Percentiles rank a stretch among this genome's conserved stretches.
These are phyloP conservation scores for Drosophila tropicalis DNA, from an alignment of 1,140 invertebrate species.

Conservation along the genomic window DNA sequence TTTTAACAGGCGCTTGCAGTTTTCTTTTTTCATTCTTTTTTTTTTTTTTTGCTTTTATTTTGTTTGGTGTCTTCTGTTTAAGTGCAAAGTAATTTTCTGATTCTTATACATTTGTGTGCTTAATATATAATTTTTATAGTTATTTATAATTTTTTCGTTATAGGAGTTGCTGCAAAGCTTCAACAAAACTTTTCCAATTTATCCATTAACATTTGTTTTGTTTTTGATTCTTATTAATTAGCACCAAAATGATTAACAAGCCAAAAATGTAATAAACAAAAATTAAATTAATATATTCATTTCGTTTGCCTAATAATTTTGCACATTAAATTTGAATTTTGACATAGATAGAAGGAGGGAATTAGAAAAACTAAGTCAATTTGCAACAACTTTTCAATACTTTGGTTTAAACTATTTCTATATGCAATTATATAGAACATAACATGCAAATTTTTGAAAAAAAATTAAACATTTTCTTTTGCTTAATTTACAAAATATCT, in stretches of 20 bases:
- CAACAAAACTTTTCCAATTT: conserved; percentile 53
- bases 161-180: conserved; percentile 66
- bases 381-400: conserved; percentile 75
- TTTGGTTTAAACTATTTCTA: conserved; percentile 58
- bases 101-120: conserved; percentile 40
- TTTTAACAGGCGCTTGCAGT: conserved; percentile 53
- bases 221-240: conserved; percentile 62
- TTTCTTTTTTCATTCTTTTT: neutral
- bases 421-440: conserved; percentile 21
- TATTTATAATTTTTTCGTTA: conserved; percentile 35
- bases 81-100: conserved; percentile 52
- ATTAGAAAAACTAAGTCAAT: conserved; percentile 58
- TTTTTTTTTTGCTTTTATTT: conserved; percentile 41
- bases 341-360: conserved; percentile 26
- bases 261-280: conserved; percentile 36
- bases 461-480: neutral
- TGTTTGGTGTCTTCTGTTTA: conserved; percentile 53
- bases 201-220: conserved; percentile 56
- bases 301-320: conserved; percentile 42
- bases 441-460: conserved; percentile 6
- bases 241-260: conserved; percentile 76
- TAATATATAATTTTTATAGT: neutral
- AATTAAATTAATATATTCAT: conserved; percentile 26
- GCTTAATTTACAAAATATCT: conserved; percentile 7
- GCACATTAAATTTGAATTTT: conserved; percentile 54